These are phyloP conservation scores for Rhagoletis zephyria DNA, from an alignment of 1,140 invertebrate species.

Conservation along the genomic window DNA sequence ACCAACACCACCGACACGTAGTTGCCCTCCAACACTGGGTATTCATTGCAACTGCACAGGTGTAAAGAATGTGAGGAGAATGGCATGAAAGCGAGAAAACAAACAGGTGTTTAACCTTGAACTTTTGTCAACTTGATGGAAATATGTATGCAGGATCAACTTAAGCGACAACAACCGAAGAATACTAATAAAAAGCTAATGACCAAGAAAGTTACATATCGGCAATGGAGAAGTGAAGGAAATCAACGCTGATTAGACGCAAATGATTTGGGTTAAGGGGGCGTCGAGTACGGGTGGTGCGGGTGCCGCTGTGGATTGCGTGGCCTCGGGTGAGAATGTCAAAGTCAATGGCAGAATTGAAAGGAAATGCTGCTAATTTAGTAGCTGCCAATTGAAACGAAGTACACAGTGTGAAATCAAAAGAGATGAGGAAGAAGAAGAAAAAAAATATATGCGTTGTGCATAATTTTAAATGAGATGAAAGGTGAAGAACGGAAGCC, in stretches of 20 bases:
- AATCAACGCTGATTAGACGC: conserved; percentile 42
- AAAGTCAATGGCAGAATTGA: conserved; percentile 44
- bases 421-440: conserved; percentile 24
- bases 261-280: conserved; percentile 17
- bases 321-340: conserved; percentile 24
- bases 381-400: conserved; percentile 21
- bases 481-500: background rate
- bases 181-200: conserved; percentile 30
- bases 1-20: background rate
- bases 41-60: conserved; percentile 12
- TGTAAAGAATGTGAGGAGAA: background rate
- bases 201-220: conserved; percentile 5
- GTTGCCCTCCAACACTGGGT: background rate
- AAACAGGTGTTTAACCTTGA: conserved; percentile 51
- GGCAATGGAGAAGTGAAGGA: conserved; percentile 15
- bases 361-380: conserved; percentile 41
- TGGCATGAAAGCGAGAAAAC: background rate
- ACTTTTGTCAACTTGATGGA: conserved; percentile 7
- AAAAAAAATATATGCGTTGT: background rate
- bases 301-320: background rate
- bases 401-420: background rate
- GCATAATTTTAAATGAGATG: conserved; percentile 15
- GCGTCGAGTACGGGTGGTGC: background rate
- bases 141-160: background rate
- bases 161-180: conserved; percentile 35